Percentiles rank a stretch among this genome's conserved stretches.
phyloP scores from a whole-genome alignment of 2,797 vertebrate genomes.

The Hydrocynus forskahlii region DNA sequence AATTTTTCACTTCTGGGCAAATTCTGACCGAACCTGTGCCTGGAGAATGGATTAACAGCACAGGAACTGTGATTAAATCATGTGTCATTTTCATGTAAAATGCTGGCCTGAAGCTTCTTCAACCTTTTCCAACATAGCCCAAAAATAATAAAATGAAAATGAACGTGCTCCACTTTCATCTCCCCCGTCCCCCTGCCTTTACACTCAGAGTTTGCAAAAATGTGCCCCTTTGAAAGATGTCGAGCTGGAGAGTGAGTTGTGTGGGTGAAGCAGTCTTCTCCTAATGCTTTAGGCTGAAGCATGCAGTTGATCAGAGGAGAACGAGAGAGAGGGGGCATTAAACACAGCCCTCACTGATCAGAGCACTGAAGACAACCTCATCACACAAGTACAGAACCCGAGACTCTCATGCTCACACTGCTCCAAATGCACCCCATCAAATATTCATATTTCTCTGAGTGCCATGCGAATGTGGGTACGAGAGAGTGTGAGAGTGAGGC shows the following conservation, averaged over 20 bases:
- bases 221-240: conserved; percentile 8
- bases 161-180: not conserved
- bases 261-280: conserved; percentile 18
- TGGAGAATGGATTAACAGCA: conserved; percentile 1
- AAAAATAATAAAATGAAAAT: not conserved
- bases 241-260: not conserved
- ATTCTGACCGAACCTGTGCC: not conserved
- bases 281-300: conserved; percentile 26
- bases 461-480: conserved; percentile 75
- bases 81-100: not conserved
- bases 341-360: conserved; percentile 56
- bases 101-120: not conserved
- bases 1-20: too few relatives aligned
- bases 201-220: not conserved
- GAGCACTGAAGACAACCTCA: conserved; percentile 53
- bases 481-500: conserved; percentile 68
- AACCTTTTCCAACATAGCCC: not conserved
- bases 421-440: conserved; percentile 71
- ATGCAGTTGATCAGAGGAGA: conserved; percentile 43
- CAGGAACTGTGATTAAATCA: not conserved
- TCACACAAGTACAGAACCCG: conserved; percentile 52
- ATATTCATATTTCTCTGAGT: conserved; percentile 83
- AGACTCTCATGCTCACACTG: conserved; percentile 62
- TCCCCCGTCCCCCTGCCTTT: not conserved
- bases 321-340: conserved; percentile 41